phyloP scores from a whole-genome alignment of 2,888 invertebrate genomes.

The Bursaphelenchus okinawaensis region DNA sequence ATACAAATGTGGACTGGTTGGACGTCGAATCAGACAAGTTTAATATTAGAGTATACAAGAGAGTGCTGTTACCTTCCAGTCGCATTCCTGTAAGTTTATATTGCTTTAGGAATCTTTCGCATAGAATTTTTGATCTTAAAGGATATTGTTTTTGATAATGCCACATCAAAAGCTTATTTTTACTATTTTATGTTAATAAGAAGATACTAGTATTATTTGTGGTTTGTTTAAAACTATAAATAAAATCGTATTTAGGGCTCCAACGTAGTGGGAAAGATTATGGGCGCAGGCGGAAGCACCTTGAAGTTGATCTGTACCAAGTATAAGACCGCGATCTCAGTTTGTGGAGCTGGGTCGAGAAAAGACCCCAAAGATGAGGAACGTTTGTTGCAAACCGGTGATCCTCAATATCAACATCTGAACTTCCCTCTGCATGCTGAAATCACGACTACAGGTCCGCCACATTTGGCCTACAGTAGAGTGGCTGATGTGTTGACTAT shows the following conservation, averaged over 20 bases:
- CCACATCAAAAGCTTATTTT: not conserved
- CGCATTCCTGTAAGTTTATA: slow-evolving; percentile 36
- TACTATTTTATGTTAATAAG: not conserved
- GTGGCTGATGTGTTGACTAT: slow-evolving; percentile 45
- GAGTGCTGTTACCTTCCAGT: slow-evolving; percentile 45
- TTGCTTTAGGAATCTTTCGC: not conserved
- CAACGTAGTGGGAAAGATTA: slow-evolving; percentile 55
- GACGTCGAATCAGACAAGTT: slow-evolving; percentile 51
- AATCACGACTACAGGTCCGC: slow-evolving; percentile 7
- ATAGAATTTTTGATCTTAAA: too few relatives aligned
- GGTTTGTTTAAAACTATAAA: too few relatives aligned
- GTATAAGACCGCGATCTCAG: slow-evolving; percentile 23
- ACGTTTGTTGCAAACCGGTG: slow-evolving; percentile 2
- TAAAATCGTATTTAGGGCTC: too few relatives aligned
- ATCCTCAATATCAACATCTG: slow-evolving; percentile 15
- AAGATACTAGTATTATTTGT: not conserved
- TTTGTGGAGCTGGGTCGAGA: slow-evolving; percentile 6
- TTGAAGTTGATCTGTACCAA: slow-evolving; percentile 41
- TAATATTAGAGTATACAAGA: slow-evolving; percentile 44
- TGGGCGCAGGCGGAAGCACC: slow-evolving; percentile 52
- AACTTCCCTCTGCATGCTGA: slow-evolving; percentile 14
- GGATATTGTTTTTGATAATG: too few relatives aligned
- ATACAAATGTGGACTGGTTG: slow-evolving; percentile 52
- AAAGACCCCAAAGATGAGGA: slow-evolving; percentile 10
- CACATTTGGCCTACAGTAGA: slow-evolving; percentile 44